Percentiles rank a stretch among this genome's conserved stretches.
Conservation (phyloP, 2,113 vertebrate species). For the Calonectris borealis region DNA sequence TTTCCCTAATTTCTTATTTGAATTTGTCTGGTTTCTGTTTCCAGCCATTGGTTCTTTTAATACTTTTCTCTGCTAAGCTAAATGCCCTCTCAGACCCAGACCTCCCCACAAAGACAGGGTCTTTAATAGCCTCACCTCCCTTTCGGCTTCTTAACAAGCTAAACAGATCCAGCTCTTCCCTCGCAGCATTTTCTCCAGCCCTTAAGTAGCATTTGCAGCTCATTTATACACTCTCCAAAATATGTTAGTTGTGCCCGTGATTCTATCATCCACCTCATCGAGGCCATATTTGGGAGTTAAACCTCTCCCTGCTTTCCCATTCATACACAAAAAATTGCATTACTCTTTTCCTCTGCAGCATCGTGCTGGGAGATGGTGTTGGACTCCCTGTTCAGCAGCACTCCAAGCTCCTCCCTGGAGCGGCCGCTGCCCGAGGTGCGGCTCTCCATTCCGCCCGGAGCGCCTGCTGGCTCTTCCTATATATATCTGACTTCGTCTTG, state of each 20-base stretch:
- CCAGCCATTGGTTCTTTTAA: neutral
- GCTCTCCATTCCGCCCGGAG: rapidly evolving
- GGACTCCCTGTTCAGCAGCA: rapidly evolving
- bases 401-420: rapidly evolving
- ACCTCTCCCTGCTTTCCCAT: neutral
- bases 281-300: neutral
- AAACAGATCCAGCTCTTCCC: neutral
- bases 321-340: neutral
- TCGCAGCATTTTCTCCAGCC: neutral
- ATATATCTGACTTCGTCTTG: neutral
- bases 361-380: rapidly evolving
- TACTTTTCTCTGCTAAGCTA: neutral
- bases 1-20: neutral
- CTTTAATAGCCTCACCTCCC: neutral
- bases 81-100: neutral
- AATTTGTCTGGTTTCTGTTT: neutral
- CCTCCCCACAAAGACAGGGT: neutral
- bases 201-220: neutral
- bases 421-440: neutral
- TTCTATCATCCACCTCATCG: neutral
- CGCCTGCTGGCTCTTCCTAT: too few species aligned
- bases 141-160: neutral
- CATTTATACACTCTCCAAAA: neutral
- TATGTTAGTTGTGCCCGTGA: neutral
- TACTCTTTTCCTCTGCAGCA: neutral